phyloP scores from a whole-genome alignment of 2,888 invertebrate species.

The Troglohyphantes excavatus region DNA sequence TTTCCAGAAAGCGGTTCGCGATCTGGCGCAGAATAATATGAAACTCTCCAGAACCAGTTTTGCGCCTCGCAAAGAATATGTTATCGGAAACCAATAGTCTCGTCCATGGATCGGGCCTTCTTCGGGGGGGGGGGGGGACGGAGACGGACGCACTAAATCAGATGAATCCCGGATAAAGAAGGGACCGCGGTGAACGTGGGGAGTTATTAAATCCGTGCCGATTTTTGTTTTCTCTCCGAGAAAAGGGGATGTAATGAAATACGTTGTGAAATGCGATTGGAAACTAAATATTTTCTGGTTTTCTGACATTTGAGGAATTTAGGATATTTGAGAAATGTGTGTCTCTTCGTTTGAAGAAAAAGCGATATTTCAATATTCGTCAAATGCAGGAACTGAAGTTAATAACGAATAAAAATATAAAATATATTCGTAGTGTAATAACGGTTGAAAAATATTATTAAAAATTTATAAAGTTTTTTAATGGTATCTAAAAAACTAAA shows the following conservation, averaged over 20 bases:
- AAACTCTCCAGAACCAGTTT: constrained; percentile 58
- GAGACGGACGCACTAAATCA: constrained; percentile 42
- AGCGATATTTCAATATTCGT: too few species aligned
- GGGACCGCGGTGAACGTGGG: not conserved
- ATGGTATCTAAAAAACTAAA: too few species aligned
- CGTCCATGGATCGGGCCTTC: not conserved
- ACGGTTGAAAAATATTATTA: too few species aligned
- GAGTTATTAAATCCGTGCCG: constrained; percentile 56
- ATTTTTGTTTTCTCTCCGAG: not conserved
- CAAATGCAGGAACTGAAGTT: too few species aligned
- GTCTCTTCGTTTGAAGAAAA: too few species aligned
- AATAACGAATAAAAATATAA: too few species aligned
- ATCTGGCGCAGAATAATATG: constrained; percentile 59
- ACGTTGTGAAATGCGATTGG: not conserved
- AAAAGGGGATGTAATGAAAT: constrained; percentile 32
- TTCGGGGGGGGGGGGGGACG: not conserved
- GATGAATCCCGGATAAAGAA: constrained; percentile 63
- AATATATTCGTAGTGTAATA: too few species aligned
- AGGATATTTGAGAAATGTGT: too few species aligned
- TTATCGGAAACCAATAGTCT: constrained; percentile 75
- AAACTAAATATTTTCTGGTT: not conserved
- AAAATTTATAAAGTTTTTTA: too few species aligned
- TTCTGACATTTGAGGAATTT: too few species aligned
- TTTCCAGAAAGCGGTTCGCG: constrained; percentile 41
- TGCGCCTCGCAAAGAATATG: constrained; percentile 67